These are phyloP conservation scores for Sarcophaga bullata DNA, from an alignment of 1,140 invertebrate genomes.

Conservation along the genomic window DNA sequence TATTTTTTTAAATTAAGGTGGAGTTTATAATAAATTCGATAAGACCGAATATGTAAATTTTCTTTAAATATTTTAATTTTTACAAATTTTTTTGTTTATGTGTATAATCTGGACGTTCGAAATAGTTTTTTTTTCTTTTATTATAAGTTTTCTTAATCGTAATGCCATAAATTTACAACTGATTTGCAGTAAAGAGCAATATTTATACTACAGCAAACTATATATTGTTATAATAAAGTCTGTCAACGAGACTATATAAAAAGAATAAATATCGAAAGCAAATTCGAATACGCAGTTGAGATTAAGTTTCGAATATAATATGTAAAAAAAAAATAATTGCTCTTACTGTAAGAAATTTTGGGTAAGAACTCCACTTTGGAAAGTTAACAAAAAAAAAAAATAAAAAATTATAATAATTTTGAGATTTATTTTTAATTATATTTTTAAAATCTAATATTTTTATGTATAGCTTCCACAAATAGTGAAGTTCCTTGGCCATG, in stretches of 20 bases:
- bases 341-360: conserved; percentile 9
- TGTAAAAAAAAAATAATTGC: neutral
- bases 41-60: neutral
- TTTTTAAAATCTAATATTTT: neutral
- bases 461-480: neutral
- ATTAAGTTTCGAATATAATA: too few species aligned
- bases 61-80: conserved; percentile 45
- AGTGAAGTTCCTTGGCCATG: too few species aligned
- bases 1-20: neutral
- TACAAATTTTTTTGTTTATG: neutral
- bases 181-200: conserved; percentile 29
- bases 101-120: conserved; percentile 32
- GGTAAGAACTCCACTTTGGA: too few species aligned
- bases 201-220: neutral
- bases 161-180: conserved; percentile 12
- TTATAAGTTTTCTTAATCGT: neutral
- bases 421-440: too few species aligned
- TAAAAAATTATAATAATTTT: too few species aligned
- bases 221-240: too few species aligned
- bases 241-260: too few species aligned
- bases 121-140: conserved; percentile 17
- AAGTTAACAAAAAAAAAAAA: too few species aligned
- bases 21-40: neutral
- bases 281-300: too few species aligned
- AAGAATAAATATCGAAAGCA: too few species aligned